These are phyloP conservation scores for Nudaria mundana DNA, from an alignment of 2,888 invertebrate genomes.

Conservation along the genomic window DNA sequence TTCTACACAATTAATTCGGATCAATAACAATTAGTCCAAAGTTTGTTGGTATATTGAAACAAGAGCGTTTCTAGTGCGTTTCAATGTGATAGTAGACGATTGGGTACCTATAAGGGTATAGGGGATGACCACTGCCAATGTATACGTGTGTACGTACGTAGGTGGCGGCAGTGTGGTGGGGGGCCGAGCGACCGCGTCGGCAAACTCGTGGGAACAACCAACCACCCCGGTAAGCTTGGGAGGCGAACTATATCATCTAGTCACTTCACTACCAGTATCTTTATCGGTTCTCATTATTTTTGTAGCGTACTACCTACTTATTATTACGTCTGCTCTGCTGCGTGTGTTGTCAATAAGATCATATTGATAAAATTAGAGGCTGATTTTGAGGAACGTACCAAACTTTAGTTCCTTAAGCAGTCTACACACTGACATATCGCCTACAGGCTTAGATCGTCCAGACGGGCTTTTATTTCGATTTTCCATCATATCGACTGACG, in stretches of 20 bases:
- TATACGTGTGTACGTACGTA: conserved; percentile 73
- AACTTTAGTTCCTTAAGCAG: conserved; percentile 26
- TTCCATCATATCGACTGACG: too few species aligned
- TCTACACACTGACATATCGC: neutral
- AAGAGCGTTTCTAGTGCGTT: conserved; percentile 15
- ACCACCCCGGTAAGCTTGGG: conserved; percentile 75
- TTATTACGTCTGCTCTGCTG: conserved; percentile 77
- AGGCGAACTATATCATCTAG: conserved; percentile 61
- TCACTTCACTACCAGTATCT: conserved; percentile 66
- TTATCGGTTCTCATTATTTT: conserved; percentile 74
- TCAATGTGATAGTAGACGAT: neutral
- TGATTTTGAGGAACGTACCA: conserved; percentile 71
- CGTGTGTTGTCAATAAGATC: conserved; percentile 75
- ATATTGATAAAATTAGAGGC: conserved; percentile 71
- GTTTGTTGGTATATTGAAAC: conserved; percentile 9
- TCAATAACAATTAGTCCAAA: neutral
- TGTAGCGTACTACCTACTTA: conserved; percentile 70
- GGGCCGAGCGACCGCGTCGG: conserved; percentile 61
- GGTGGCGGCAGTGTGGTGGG: conserved; percentile 75
- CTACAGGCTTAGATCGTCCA: too few species aligned
- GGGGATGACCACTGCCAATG: conserved; percentile 49
- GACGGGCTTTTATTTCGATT: too few species aligned
- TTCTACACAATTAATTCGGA: neutral
- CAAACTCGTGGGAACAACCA: conserved; percentile 70
- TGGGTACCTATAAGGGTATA: conserved; percentile 35